phyloP scores from a whole-genome alignment of 2,113 vertebrate genomes.

The Trematomus loennbergii region DNA sequence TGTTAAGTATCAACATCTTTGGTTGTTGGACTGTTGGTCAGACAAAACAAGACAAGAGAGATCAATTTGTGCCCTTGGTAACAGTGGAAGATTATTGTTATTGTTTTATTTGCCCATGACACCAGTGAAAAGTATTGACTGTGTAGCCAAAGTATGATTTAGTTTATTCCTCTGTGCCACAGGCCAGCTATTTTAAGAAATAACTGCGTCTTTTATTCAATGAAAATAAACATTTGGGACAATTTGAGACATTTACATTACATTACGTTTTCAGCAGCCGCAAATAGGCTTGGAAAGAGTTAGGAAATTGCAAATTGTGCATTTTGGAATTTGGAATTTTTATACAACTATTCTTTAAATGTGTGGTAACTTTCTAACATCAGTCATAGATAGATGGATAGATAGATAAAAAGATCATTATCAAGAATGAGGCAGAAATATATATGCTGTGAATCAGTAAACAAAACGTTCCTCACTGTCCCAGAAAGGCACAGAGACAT shows the following conservation, averaged over 20 bases:
- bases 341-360: not conserved
- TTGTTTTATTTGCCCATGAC: not conserved
- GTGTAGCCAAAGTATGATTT: not conserved
- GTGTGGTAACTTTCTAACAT: not conserved
- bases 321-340: not conserved
- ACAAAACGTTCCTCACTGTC: slow-evolving; percentile 22
- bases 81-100: not conserved
- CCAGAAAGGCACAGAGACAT: not conserved
- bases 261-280: not conserved
- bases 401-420: not conserved
- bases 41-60: not conserved
- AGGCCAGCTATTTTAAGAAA: not conserved
- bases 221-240: not conserved
- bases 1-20: not conserved
- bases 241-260: not conserved
- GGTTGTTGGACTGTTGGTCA: not conserved
- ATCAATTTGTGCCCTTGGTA: not conserved
- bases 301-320: not conserved
- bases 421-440: not conserved
- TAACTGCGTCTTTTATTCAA: not conserved
- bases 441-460: not conserved
- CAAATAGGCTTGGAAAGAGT: not conserved
- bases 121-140: not conserved
- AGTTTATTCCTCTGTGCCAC: not conserved
- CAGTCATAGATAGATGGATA: not conserved